Evolutionary conservation across 2,113 vertebrate species (phyloP).

Genomic region (Dipodomys merriami): DNA sequence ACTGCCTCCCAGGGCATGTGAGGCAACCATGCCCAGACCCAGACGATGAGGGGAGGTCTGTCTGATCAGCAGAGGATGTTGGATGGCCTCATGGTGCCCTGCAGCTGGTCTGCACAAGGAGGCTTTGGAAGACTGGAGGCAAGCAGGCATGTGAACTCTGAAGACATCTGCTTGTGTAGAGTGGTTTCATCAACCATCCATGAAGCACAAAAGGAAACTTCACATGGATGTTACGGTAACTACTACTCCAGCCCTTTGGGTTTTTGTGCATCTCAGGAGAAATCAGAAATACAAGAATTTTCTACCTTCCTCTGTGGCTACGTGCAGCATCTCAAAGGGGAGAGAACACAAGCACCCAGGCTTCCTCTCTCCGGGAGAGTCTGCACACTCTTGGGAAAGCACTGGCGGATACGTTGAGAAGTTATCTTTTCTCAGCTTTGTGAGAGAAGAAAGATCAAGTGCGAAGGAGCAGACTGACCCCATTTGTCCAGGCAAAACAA

Average conservation of each 20-base stretch:
- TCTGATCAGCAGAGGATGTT: fast-evolving
- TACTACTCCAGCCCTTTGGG: too few relatives aligned
- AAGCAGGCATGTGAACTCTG: too few relatives aligned
- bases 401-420: background rate
- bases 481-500: background rate
- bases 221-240: background rate
- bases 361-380: background rate
- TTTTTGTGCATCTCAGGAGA: too few relatives aligned
- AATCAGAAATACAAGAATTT: too few relatives aligned
- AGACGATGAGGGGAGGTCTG: too few relatives aligned
- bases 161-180: too few relatives aligned
- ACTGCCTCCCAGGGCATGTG: too few relatives aligned
- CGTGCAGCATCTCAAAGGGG: too few relatives aligned
- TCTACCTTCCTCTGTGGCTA: too few relatives aligned
- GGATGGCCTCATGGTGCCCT: fast-evolving
- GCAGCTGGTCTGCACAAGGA: too few relatives aligned
- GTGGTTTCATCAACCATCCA: background rate
- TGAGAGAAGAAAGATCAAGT: background rate
- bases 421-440: conserved; percentile 29
- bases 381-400: background rate
- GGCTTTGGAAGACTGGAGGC: fast-evolving
- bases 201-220: fast-evolving
- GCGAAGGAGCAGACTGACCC: background rate
- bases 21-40: fast-evolving
- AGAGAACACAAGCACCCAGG: too few relatives aligned